Percentiles rank a stretch among this genome's conserved stretches.
phyloP scores from a whole-genome alignment of 2,797 vertebrate genomes.

The Onychomys leucogaster region DNA sequence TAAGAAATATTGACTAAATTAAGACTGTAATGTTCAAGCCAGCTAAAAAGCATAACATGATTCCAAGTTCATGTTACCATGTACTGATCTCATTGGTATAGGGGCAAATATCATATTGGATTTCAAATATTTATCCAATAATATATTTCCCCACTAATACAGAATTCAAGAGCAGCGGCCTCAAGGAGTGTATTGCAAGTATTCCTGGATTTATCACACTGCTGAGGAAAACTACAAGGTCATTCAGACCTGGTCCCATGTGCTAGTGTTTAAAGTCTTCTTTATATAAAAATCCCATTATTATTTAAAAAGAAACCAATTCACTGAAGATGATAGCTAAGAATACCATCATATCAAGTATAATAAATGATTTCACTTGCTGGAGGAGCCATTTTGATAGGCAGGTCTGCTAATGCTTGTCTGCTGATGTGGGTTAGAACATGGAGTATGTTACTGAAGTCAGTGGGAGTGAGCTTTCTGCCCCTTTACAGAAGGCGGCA shows the following conservation, averaged over 20 bases:
- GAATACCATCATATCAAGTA: slow-evolving; percentile 77
- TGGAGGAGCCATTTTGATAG: slow-evolving; percentile 75
- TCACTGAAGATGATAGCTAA: slow-evolving; percentile 79
- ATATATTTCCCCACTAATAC: slow-evolving; percentile 73
- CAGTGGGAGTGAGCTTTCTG: slow-evolving; percentile 34
- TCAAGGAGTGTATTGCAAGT: slow-evolving; percentile 68
- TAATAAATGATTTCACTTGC: slow-evolving; percentile 82
- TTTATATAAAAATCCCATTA: slow-evolving; percentile 78
- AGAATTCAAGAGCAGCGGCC: slow-evolving; percentile 65
- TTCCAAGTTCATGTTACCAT: slow-evolving; percentile 62
- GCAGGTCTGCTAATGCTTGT: slow-evolving; percentile 83
- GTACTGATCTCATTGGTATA: slow-evolving; percentile 67
- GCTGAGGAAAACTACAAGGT: slow-evolving; percentile 79
- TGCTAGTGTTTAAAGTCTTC: slow-evolving; percentile 82
- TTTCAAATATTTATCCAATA: slow-evolving; percentile 73
- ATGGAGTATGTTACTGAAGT: slow-evolving; percentile 62
- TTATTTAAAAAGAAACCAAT: slow-evolving; percentile 76
- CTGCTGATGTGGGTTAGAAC: slow-evolving; percentile 79
- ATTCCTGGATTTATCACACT: slow-evolving; percentile 67
- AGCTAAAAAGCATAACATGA: slow-evolving; percentile 43
- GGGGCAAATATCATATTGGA: slow-evolving; percentile 62
- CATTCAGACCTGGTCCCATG: slow-evolving; percentile 68
- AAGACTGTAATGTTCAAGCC: slow-evolving; percentile 35
- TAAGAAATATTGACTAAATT: slow-evolving; percentile 70
- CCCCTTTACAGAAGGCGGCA: slow-evolving; percentile 60